A percentile compares a stretch with the other conserved stretches of the same genome.
phyloP scores from a whole-genome alignment of 2,113 vertebrate genomes.

The Crotalus helleri region DNA sequence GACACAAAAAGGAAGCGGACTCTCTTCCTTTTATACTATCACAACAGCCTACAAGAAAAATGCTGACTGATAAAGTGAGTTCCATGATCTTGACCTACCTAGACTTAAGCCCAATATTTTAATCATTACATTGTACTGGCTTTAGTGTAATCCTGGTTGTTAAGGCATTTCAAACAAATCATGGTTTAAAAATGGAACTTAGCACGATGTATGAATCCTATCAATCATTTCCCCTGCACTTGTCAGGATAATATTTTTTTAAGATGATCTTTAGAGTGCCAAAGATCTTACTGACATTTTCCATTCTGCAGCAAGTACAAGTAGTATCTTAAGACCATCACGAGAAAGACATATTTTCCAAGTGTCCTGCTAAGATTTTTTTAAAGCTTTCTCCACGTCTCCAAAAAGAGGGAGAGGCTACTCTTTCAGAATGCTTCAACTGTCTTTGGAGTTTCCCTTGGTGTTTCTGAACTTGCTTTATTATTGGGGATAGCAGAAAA shows the following conservation, averaged over 20 bases:
- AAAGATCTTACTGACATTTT: not conserved
- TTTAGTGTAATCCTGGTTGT: not conserved
- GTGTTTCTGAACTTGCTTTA: not conserved
- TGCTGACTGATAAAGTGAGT: not conserved
- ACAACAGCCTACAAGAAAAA: not conserved
- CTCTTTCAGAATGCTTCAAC: not conserved
- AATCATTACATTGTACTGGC: not conserved
- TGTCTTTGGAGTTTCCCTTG: not conserved
- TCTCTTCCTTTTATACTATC: not conserved
- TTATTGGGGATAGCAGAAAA: not conserved
- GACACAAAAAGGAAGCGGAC: not conserved
- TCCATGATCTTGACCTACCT: not conserved
- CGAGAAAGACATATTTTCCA: not conserved
- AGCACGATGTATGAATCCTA: not conserved
- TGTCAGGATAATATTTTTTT: not conserved
- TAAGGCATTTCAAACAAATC: not conserved
- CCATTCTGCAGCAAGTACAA: not conserved
- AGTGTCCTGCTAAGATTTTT: not conserved
- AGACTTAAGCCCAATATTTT: not conserved
- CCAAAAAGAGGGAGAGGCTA: not conserved
- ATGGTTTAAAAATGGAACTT: not conserved
- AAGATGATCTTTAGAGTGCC: not conserved
- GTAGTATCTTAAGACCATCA: not conserved
- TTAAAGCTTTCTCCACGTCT: not conserved
- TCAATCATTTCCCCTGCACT: not conserved